Conservation (phyloP, 1,140 invertebrate species). For the Scaptodrosophila lebanonensis region DNA sequence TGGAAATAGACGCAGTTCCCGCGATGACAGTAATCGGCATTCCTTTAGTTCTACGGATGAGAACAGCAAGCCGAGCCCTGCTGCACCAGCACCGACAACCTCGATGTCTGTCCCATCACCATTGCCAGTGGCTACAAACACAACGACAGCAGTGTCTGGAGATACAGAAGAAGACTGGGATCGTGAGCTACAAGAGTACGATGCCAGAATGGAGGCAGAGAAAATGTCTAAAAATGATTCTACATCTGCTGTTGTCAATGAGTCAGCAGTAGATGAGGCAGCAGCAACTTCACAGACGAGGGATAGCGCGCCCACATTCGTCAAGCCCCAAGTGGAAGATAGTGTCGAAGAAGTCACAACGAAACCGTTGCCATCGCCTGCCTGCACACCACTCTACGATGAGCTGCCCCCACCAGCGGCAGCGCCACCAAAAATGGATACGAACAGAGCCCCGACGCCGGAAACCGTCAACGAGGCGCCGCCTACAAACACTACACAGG, state of each 20-base stretch:
- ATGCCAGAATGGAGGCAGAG: slow-evolving; percentile 53
- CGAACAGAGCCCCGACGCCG: not conserved
- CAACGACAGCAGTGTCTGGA: not conserved
- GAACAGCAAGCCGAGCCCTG: slow-evolving; percentile 18
- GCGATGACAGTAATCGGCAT: slow-evolving; percentile 52
- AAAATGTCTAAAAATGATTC: slow-evolving; percentile 26
- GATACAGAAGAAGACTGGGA: slow-evolving; percentile 76
- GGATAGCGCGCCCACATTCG: not conserved
- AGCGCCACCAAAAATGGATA: not conserved
- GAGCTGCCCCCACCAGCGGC: slow-evolving; percentile 50
- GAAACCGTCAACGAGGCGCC: not conserved
- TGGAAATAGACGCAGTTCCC: slow-evolving; percentile 51
- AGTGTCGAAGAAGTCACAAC: slow-evolving; percentile 19
- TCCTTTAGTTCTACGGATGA: slow-evolving; percentile 52
- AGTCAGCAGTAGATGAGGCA: not conserved
- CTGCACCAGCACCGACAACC: slow-evolving; percentile 13
- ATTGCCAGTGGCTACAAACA: slow-evolving; percentile 9
- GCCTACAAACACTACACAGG: no score
- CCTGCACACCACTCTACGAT: slow-evolving; percentile 63
- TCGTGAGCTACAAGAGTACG: slow-evolving; percentile 63
- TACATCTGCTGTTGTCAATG: not conserved
- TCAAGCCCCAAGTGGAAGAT: slow-evolving; percentile 12
- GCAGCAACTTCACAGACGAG: not conserved
- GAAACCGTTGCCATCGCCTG: slow-evolving; percentile 34
- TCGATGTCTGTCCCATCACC: no score